Evolutionary conservation across 2,113 vertebrate species (phyloP), one percentile per base, ranked within the genome.

Genomic region (Tamias sibiricus): DNA sequence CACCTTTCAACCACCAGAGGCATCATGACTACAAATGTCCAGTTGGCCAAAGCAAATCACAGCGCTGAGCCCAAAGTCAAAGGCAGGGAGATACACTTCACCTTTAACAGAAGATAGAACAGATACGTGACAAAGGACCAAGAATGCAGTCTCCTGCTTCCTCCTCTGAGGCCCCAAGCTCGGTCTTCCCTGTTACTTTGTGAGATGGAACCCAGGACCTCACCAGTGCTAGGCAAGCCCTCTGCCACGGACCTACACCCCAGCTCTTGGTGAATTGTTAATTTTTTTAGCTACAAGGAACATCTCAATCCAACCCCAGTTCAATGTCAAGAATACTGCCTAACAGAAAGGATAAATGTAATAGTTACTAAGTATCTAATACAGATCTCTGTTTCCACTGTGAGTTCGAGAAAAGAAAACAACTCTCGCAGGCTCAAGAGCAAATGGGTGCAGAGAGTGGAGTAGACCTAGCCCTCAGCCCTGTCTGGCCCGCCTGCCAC

Each of bases 401-500:
- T 4, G 17, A 81, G 54, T 62, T 42, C 54, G 79, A 69, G 52
- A 83, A 80, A 1, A 71, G 4, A 82, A 72, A 44, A 68, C 30
- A 26, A 10, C 87, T 84, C 49, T 87, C 54, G 47, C 59, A 35
- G 35, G 35, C 35, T 76, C 64, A 30, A 71, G 64, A 81, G 40
- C 4, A 28, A 79, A 28, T 17, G 3, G 13, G 6, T 54, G 22
- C 37, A 68, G 32, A 19, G 24, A 2, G 7, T 4, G 20, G 47
- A 47, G 17, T 7, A 1, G 32, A 17, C 14, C 16, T 8, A 10
- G 86, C 44, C 32, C 42, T 83, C 26, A 30, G 52, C 2, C 47
- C 6, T 0, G 0, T 26, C 59, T 12, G 2, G 10, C 8, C 3
- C 0, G 26, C 4, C n/a, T 59, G 68, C n/a, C 12, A 47, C 69